These are phyloP conservation scores for Meta bourneti DNA, from an alignment of 2,888 invertebrate genomes.

Conservation along the genomic window DNA sequence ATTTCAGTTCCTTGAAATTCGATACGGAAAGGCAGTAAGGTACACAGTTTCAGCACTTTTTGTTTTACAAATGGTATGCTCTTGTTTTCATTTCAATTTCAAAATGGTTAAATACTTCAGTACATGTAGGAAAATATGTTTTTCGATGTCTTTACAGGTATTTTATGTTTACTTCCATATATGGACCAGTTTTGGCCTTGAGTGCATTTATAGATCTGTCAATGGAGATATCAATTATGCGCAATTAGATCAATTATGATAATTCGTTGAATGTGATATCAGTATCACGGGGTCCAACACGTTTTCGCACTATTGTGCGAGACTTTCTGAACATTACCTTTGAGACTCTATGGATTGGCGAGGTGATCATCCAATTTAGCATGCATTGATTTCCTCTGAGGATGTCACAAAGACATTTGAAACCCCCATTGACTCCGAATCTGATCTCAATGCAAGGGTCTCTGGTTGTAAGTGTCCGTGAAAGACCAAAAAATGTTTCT, in stretches of 20 bases:
- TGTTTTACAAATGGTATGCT: constrained; percentile 29
- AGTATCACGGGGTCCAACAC: too few relatives aligned
- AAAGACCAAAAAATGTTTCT: too few relatives aligned
- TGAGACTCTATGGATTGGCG: too few relatives aligned
- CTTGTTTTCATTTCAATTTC: neutral
- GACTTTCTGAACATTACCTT: too few relatives aligned
- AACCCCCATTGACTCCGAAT: too few relatives aligned
- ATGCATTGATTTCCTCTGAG: too few relatives aligned
- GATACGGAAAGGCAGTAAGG: constrained; percentile 31
- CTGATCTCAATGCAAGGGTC: too few relatives aligned
- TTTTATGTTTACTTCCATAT: too few relatives aligned
- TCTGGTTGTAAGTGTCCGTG: too few relatives aligned
- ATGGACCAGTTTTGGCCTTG: constrained; percentile 3
- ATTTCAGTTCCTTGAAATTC: constrained; percentile 44
- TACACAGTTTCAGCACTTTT: constrained; percentile 22
- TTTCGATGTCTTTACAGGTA: neutral
- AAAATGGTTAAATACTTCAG: neutral
- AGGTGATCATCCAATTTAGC: too few relatives aligned
- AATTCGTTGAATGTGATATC: neutral
- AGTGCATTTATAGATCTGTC: constrained; percentile 14
- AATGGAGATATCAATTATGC: constrained; percentile 5
- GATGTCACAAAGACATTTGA: too few relatives aligned
- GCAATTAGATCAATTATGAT: neutral
- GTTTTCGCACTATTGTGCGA: too few relatives aligned
- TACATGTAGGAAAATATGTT: neutral